These are phyloP conservation scores for Cathartes aura DNA, from an alignment of 2,113 vertebrate genomes.

Conservation along the genomic window DNA sequence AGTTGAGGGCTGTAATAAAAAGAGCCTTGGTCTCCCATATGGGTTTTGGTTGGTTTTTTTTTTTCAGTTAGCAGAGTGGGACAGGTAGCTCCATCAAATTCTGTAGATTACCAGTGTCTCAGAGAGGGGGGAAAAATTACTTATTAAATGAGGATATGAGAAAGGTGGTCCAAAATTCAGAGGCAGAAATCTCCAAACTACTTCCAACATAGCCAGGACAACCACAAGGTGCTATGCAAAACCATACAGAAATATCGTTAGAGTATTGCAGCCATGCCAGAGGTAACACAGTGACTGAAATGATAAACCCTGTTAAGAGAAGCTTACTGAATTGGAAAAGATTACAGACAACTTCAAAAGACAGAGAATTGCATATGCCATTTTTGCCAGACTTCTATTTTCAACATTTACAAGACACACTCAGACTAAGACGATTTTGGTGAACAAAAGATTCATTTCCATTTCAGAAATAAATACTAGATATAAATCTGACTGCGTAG, in stretches of 20 bases:
- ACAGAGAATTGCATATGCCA: background rate
- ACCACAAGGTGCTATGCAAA: background rate
- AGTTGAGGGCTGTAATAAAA: background rate
- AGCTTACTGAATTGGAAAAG: background rate
- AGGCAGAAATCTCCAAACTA: background rate
- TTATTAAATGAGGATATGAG: background rate
- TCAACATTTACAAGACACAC: background rate
- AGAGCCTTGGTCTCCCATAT: background rate
- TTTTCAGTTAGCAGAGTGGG: no score
- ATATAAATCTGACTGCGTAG: background rate
- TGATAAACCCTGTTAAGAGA: background rate
- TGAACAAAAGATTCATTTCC: background rate
- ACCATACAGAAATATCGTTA: background rate
- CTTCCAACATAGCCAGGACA: background rate
- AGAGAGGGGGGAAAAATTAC: rapidly evolving
- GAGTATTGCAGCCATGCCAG: background rate
- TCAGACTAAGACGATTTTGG: background rate
- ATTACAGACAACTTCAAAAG: background rate
- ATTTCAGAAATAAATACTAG: background rate
- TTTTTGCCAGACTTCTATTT: background rate
- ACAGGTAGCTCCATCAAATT: background rate
- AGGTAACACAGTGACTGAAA: background rate
- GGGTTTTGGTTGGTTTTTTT: no score
- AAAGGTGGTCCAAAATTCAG: background rate
- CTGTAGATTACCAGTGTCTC: background rate